Percentiles rank a stretch among this genome's conserved stretches.
phyloP scores from a whole-genome alignment of 1,140 invertebrate species.

The Drosophila sp. region DNA sequence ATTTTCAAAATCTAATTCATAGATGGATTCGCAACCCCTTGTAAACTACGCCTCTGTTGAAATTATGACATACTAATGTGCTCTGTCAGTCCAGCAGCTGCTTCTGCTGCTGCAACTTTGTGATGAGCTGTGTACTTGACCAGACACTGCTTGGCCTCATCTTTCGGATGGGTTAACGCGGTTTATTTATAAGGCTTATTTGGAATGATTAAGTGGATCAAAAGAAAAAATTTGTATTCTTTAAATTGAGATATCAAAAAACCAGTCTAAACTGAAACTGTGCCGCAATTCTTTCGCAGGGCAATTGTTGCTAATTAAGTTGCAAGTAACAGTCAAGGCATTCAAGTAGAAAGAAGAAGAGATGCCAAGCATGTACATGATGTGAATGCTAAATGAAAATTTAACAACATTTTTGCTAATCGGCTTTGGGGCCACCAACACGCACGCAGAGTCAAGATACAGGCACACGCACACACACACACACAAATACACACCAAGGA shows the following conservation, averaged over 20 bases:
- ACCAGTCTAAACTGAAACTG: not conserved
- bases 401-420: conserved; percentile 38
- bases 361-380: conserved; percentile 4
- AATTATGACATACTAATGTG: conserved; percentile 9
- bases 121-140: conserved; percentile 24
- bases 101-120: not conserved
- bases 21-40: not conserved
- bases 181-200: conserved; percentile 30
- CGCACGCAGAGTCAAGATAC: conserved; percentile 9
- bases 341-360: conserved; percentile 10
- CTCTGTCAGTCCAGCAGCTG: conserved; percentile 21
- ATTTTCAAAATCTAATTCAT: too few relatives aligned
- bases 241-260: not conserved
- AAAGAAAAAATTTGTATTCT: not conserved
- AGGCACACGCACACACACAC: not conserved
- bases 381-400: conserved; percentile 5
- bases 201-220: not conserved
- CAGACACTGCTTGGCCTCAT: not conserved
- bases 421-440: conserved; percentile 36
- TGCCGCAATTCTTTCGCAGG: not conserved
- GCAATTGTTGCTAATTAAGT: conserved; percentile 46
- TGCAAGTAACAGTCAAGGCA: conserved; percentile 21
- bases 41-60: not conserved
- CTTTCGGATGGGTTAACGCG: conserved; percentile 20
- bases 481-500: not conserved